phyloP scores from a whole-genome alignment of 2,888 invertebrate species.

The Metalampra italica region DNA sequence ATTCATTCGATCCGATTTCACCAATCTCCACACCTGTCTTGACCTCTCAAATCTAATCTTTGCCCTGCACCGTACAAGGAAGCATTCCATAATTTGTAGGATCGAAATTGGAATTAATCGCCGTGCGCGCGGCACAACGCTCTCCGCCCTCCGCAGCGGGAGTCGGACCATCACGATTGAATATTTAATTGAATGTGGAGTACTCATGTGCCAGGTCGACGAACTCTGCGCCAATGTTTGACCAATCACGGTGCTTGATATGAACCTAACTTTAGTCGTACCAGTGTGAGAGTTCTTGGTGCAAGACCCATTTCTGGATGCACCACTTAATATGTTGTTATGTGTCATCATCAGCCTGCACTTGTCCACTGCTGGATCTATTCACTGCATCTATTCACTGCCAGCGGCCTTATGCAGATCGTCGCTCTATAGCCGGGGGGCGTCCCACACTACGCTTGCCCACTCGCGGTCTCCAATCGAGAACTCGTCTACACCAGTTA shows the following conservation, averaged over 20 bases:
- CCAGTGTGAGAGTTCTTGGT: too few species aligned
- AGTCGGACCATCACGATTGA: slow-evolving; percentile 47
- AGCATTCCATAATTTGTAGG: slow-evolving; percentile 27
- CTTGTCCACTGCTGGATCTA: too few species aligned
- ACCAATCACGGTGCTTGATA: slow-evolving; percentile 15
- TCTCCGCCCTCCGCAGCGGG: slow-evolving; percentile 30
- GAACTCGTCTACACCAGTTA: too few species aligned
- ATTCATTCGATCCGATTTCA: neutral
- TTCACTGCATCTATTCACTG: too few species aligned
- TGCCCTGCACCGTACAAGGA: slow-evolving; percentile 19
- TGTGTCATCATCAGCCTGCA: too few species aligned
- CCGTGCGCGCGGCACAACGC: slow-evolving; percentile 28
- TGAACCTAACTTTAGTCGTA: too few species aligned
- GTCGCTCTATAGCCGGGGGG: too few species aligned
- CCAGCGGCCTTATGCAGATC: too few species aligned
- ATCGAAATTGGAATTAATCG: slow-evolving; percentile 50
- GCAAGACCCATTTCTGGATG: too few species aligned
- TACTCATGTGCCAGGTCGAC: slow-evolving; percentile 38
- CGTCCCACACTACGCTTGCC: too few species aligned
- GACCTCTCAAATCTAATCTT: slow-evolving; percentile 19
- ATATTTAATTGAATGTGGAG: slow-evolving; percentile 67
- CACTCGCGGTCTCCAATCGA: too few species aligned
- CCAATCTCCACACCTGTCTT: neutral
- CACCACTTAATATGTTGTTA: too few species aligned
- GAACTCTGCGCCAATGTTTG: slow-evolving; percentile 27